phyloP scores from a whole-genome alignment of 2,113 vertebrate species.

The Chlorodrepanis virens region DNA sequence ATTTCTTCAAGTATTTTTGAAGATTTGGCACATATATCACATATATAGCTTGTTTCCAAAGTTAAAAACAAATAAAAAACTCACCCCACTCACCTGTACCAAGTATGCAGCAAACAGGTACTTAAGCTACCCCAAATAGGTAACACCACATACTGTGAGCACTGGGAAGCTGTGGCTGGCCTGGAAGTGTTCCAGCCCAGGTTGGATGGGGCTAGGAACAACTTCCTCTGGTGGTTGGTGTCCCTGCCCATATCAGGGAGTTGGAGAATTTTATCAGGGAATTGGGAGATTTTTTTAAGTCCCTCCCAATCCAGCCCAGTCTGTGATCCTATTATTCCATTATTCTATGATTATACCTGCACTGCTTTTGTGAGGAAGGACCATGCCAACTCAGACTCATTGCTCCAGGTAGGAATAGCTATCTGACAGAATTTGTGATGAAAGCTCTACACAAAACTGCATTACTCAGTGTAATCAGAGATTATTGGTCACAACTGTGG shows the following conservation, averaged over 20 bases:
- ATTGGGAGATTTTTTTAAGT: not conserved
- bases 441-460: not conserved
- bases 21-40: not conserved
- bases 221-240: not conserved
- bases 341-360: not conserved
- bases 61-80: not conserved
- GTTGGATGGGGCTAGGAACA: not conserved
- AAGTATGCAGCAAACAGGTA: not conserved
- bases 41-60: not conserved
- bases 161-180: not conserved
- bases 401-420: not conserved
- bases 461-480: not conserved
- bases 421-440: not conserved
- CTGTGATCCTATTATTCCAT: not conserved
- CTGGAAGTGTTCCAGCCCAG: not conserved
- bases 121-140: not conserved
- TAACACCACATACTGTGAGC: not conserved
- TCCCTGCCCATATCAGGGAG: fast-evolving
- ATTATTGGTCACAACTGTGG: not conserved
- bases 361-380: not conserved
- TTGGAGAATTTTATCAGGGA: no score
- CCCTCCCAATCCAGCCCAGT: not conserved
- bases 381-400: not conserved
- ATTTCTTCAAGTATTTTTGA: not conserved
- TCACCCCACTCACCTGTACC: not conserved